phyloP scores from a whole-genome alignment of 2,888 invertebrate genomes.

The Mayetiola destructor region DNA sequence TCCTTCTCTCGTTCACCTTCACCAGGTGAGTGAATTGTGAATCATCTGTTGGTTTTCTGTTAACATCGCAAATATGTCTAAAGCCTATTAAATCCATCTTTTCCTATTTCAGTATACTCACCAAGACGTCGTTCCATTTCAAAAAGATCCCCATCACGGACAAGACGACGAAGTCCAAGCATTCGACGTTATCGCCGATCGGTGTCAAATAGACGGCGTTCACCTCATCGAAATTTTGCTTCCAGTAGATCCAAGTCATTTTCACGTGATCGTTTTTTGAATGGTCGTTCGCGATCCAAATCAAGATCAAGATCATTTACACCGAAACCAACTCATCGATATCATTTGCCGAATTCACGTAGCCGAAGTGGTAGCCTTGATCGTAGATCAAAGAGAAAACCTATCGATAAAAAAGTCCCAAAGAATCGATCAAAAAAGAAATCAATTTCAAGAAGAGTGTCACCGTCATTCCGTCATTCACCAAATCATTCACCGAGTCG shows the following conservation, averaged over 20 bases:
- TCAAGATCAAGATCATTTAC: neutral
- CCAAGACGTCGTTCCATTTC: neutral
- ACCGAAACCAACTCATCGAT: neutral
- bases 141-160: slow-evolving; percentile 10
- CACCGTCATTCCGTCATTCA: neutral
- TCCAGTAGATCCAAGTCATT: slow-evolving; percentile 14
- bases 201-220: slow-evolving; percentile 27
- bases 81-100: neutral
- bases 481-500: slow-evolving; percentile 18
- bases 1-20: slow-evolving; percentile 16
- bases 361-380: slow-evolving; percentile 1
- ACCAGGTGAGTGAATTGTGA: neutral
- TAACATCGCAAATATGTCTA: neutral
- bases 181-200: slow-evolving; percentile 23
- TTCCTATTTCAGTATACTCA: slow-evolving; percentile 15
- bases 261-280: too few relatives aligned
- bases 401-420: neutral
- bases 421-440: neutral
- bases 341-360: too few relatives aligned
- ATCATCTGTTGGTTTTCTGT: neutral
- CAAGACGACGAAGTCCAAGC: slow-evolving; percentile 20
- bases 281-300: neutral
- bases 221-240: slow-evolving; percentile 23
- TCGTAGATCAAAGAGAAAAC: neutral
- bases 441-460: neutral